Evolutionary conservation across 2,797 vertebrate genomes (phyloP).

Genomic region (Eleutherodactylus coqui): DNA sequence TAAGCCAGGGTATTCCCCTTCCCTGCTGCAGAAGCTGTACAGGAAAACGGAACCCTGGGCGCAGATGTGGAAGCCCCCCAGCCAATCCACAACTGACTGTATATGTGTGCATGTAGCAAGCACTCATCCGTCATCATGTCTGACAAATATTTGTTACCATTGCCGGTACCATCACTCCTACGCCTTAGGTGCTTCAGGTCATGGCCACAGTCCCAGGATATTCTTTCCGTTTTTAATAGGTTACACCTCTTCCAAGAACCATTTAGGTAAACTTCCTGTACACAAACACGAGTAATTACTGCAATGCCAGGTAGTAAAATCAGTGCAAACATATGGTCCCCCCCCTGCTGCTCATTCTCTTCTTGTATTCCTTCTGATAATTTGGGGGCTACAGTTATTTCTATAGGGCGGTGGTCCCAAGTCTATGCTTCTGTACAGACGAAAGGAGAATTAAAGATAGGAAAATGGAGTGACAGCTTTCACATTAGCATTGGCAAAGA

Average conservation of each 20-base stretch:
- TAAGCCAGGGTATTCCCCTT: no score
- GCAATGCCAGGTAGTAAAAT: background rate
- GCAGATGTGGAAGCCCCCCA: no score
- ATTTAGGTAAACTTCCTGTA: background rate
- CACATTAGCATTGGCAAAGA: no score
- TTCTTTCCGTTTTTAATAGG: background rate
- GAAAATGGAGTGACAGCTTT: no score
- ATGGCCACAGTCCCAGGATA: background rate
- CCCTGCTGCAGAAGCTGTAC: no score
- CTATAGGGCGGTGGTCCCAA: background rate
- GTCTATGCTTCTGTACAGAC: no score
- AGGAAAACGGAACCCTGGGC: no score
- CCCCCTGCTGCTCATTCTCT: background rate
- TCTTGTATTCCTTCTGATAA: background rate
- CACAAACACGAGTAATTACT: background rate
- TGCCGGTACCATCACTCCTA: background rate
- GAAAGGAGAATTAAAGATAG: no score
- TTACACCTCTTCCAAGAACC: background rate
- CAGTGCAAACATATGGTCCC: background rate
- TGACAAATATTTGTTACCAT: background rate
- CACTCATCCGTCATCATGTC: background rate
- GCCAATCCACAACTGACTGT: background rate
- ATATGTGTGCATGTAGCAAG: background rate
- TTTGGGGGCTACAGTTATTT: no score
- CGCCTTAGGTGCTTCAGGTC: background rate